phyloP scores from a whole-genome alignment of 1,140 invertebrate genomes.

The Drosophila lacteicornis region DNA sequence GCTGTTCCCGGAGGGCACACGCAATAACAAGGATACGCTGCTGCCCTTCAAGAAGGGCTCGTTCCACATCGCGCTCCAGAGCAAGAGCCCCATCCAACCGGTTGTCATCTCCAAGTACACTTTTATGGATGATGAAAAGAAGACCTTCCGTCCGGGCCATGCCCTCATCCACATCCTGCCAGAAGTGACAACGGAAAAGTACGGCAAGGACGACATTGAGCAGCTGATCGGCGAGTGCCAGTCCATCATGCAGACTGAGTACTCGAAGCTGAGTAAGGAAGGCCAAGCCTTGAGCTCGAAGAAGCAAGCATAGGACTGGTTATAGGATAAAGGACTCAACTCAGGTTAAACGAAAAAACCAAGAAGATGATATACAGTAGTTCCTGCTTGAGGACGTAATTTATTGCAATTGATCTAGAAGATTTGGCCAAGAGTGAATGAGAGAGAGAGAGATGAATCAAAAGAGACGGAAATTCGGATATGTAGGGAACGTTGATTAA shows the following conservation, averaged over 20 bases:
- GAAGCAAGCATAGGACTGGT: constrained; percentile 50
- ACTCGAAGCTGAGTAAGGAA: constrained; percentile 86
- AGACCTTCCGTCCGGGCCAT: constrained; percentile 90
- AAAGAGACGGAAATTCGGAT: constrained; percentile 32
- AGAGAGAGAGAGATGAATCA: constrained; percentile 22
- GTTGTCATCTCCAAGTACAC: constrained; percentile 95
- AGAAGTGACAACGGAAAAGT: constrained; percentile 88
- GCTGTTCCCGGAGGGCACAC: constrained; percentile 92
- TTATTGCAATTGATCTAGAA: constrained; percentile 38
- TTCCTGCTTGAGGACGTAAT: constrained; percentile 31
- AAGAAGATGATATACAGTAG: constrained; percentile 21
- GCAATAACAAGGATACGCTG: constrained; percentile 88
- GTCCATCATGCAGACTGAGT: constrained; percentile 88
- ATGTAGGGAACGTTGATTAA: constrained; percentile 27
- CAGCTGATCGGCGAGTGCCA: constrained; percentile 89
- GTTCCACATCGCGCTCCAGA: constrained; percentile 95
- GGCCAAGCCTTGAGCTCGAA: constrained; percentile 61
- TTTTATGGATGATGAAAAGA: constrained; percentile 91
- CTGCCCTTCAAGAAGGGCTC: constrained; percentile 96
- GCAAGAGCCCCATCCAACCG: constrained; percentile 93
- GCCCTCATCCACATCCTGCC: constrained; percentile 90
- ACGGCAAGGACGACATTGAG: constrained; percentile 88
- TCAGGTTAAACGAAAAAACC: constrained; percentile 58
- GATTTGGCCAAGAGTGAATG: constrained; percentile 18
- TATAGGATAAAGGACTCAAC: constrained; percentile 28